Conservation (phyloP, 2,113 vertebrate genomes). For the Alethe castanea region DNA sequence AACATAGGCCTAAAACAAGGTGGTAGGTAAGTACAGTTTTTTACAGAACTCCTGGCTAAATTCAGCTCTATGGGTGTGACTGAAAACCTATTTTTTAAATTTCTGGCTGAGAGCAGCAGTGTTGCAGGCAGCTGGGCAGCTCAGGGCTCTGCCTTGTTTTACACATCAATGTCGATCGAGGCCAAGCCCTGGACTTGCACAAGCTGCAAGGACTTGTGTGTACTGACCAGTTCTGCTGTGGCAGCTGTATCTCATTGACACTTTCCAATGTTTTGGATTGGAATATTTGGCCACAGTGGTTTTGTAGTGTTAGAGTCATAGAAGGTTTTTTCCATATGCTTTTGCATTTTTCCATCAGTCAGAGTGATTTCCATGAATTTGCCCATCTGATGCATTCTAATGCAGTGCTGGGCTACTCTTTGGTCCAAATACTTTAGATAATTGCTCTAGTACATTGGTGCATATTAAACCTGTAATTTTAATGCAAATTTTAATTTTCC, state of each 20-base stretch:
- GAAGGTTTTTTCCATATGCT: not conserved
- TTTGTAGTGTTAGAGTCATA: not conserved
- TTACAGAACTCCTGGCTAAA: not conserved
- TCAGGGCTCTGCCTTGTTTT: not conserved
- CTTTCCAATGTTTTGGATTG: not conserved
- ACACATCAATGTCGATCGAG: not conserved
- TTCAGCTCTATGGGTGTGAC: not conserved
- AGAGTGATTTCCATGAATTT: not conserved
- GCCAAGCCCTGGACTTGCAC: rapidly evolving
- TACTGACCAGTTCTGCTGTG: not conserved
- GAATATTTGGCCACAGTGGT: not conserved
- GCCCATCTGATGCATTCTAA: not conserved
- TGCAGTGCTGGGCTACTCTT: not conserved
- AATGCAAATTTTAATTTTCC: not conserved
- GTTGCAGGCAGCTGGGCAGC: not conserved
- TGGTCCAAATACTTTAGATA: not conserved
- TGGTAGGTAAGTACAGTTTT: not conserved
- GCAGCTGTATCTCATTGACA: not conserved
- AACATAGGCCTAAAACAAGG: not conserved
- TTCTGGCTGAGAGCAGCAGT: not conserved
- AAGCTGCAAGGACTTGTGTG: not conserved
- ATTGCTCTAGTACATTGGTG: not conserved
- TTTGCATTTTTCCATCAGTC: not conserved
- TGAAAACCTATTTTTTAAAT: not conserved
- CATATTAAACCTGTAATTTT: not conserved